Evolutionary conservation across 2,113 vertebrate genomes (phyloP), one percentile per base, ranked within the genome.

Genomic region (Neodon shergylaensis): DNA sequence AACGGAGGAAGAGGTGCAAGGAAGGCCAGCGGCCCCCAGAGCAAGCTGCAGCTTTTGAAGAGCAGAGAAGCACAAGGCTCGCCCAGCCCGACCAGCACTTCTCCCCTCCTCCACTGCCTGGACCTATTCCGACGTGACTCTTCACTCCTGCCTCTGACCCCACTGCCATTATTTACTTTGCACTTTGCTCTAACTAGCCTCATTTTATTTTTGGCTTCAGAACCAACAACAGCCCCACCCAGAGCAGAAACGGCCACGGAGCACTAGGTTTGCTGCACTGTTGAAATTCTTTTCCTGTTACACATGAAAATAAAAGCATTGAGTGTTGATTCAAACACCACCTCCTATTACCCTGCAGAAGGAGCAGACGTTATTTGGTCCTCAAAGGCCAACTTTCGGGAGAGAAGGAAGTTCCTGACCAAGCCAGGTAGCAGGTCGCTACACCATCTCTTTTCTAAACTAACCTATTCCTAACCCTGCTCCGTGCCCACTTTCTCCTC

Each of bases 231-330:
- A 63, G 96, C 92, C 79, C 85, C 97, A 94, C 94, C 92, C 95
- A 94, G 82, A 92, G 90, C 90, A 89, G 83, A 90, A 95, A 68
- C 1, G 61, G 91, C 73, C 54, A 49, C 11, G 52, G 83, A 86
- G 81, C 17, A 52, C 54, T 39, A 22, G 73, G 42, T 33, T 54
- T 74, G 87, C 92, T 7, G 58, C 54, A 65, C 83, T 85, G 44
- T 76, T 93, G 74, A 93, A 96, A 97, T 94, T 93, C 79, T 94
- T 97, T 96, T 90, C 84, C 92, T 77, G 58, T 88, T 96, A 96
- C 0, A 14, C 88, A 83, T 82, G 76, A 79, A 95, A 96, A 96
- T 86, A 86, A 78, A 52, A 96, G 93, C 26, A 3, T 9, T 14
- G 70, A 79, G 76, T 83, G 61, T 92, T 94, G 96, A 31, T 72